Conservation (phyloP, 2,797 vertebrate genomes). For the Sebastes taczanowskii region DNA sequence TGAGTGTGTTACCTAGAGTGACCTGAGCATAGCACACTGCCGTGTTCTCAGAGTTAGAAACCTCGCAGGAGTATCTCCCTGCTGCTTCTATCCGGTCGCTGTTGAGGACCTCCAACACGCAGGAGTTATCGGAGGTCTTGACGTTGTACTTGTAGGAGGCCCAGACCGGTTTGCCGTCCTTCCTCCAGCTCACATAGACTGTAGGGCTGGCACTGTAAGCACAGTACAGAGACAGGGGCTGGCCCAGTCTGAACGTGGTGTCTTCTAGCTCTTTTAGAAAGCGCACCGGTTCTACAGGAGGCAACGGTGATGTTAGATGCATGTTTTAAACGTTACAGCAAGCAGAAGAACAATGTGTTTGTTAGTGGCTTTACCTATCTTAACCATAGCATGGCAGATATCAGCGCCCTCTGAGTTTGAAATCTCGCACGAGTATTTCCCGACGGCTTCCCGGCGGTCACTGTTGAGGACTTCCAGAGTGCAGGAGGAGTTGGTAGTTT, state of each 20-base stretch:
- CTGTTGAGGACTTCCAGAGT: constrained; percentile 86
- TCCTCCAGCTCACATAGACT: constrained; percentile 90
- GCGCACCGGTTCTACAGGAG: constrained; percentile 72
- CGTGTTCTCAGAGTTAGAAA: constrained; percentile 65
- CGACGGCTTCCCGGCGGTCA: constrained; percentile 80
- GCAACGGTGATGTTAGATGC: constrained; percentile 40
- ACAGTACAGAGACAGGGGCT: constrained; percentile 86
- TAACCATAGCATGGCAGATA: constrained; percentile 84
- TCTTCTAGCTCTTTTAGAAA: constrained; percentile 90
- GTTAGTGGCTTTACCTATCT: constrained; percentile 40
- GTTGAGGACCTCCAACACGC: constrained; percentile 80
- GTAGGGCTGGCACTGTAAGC: constrained; percentile 87
- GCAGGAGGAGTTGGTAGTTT: constrained; percentile 69
- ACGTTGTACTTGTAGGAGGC: constrained; percentile 89
- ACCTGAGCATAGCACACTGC: constrained; percentile 37
- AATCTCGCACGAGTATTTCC: constrained; percentile 88
- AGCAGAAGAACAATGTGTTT: not conserved
- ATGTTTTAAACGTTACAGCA: not conserved
- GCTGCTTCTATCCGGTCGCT: constrained; percentile 83
- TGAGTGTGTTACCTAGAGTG: constrained; percentile 40
- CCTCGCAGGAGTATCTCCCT: constrained; percentile 89
- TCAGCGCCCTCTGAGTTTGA: constrained; percentile 88
- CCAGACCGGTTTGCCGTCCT: constrained; percentile 82
- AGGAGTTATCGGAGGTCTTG: constrained; percentile 86
- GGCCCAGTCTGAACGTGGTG: constrained; percentile 85